Evolutionary conservation across 2,113 vertebrate species (phyloP), one percentile per base, ranked within the genome.

Genomic region (Siniperca chuatsi): DNA sequence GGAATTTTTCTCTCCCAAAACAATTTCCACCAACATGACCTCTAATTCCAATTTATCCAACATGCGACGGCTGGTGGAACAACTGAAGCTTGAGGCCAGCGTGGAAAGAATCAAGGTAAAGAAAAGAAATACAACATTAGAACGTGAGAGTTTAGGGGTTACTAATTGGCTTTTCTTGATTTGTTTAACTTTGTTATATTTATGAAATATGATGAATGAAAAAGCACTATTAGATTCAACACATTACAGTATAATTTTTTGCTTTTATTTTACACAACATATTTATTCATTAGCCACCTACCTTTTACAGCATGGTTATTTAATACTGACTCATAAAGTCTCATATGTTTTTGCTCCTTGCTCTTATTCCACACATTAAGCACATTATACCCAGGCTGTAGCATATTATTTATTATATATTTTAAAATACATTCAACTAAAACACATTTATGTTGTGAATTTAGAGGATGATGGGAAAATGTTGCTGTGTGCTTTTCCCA

Each of bases 91-190:
- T 54, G 97, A 99, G 90, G 98, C 97, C 70, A 96, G 96, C 20
- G 96, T 98, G 93, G 97, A 98, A 86, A 92, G 98, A 89, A 97
- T 98, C 83, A 97, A 98, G 96, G 98, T 97, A 95, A 83, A 75
- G 21, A 54, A 57, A n/a, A 48, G 5, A 66, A 79, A 40, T 8
- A 42, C 7, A 57, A 57, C 33, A 13, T 4, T 6, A 10, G 16
- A 44, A 11, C 1, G 1, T 5, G 4, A 48, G 18, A 25, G 61
- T 46, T 79, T 8, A 0, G 21, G 11, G 21, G 65, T 64, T 11
- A 16, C 13, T 58, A 10, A 40, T 5, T 0, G 6, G n/a, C 18
- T 73, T 65, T 21, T 77, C 25, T 33, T 55, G 8, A 77, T 40
- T 81, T 6, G 13, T 70, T 61, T 6, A 15, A 37, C 2, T 68